phyloP scores from a whole-genome alignment of 2,797 vertebrate species.

The Moxostoma hubbsi region DNA sequence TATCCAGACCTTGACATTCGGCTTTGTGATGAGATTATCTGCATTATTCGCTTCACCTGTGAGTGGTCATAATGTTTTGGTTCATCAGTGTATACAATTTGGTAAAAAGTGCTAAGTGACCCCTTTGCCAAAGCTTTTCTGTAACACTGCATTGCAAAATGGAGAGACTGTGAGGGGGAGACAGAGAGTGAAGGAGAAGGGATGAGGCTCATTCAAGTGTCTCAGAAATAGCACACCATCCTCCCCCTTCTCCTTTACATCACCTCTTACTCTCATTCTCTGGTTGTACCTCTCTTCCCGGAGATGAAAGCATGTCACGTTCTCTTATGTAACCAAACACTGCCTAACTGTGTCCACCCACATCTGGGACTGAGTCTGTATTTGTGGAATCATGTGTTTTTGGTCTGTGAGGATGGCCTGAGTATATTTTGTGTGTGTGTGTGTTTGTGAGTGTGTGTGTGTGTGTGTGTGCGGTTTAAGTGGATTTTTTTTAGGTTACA shows the following conservation, averaged over 20 bases:
- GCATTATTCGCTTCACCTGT: too few relatives aligned
- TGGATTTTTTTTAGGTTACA: too few relatives aligned
- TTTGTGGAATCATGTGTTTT: slow-evolving; percentile 39
- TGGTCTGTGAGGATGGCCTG: slow-evolving; percentile 19
- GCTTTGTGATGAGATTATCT: too few relatives aligned
- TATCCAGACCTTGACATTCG: too few relatives aligned
- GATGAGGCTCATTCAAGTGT: slow-evolving; percentile 43
- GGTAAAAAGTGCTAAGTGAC: slow-evolving; percentile 19
- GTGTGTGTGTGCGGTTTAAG: not conserved
- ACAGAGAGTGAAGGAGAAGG: slow-evolving; percentile 21
- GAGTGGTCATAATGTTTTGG: too few relatives aligned
- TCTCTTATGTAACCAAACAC: slow-evolving; percentile 62
- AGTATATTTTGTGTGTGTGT: slow-evolving; percentile 8
- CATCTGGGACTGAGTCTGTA: slow-evolving; percentile 47
- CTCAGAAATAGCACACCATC: slow-evolving; percentile 55
- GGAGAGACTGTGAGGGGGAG: not conserved
- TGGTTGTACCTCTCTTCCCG: slow-evolving; percentile 55
- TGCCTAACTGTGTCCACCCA: slow-evolving; percentile 47
- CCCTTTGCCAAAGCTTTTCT: slow-evolving; percentile 15
- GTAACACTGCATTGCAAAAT: not conserved
- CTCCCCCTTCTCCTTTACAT: slow-evolving; percentile 46
- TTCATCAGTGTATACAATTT: not conserved
- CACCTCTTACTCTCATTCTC: slow-evolving; percentile 51
- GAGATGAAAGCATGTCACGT: slow-evolving; percentile 67
- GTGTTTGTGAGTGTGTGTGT: slow-evolving; percentile 9